Evolutionary conservation across 2,888 invertebrate genomes (phyloP), one percentile per base, ranked within the genome.

Genomic region (Diarsia rubi): DNA sequence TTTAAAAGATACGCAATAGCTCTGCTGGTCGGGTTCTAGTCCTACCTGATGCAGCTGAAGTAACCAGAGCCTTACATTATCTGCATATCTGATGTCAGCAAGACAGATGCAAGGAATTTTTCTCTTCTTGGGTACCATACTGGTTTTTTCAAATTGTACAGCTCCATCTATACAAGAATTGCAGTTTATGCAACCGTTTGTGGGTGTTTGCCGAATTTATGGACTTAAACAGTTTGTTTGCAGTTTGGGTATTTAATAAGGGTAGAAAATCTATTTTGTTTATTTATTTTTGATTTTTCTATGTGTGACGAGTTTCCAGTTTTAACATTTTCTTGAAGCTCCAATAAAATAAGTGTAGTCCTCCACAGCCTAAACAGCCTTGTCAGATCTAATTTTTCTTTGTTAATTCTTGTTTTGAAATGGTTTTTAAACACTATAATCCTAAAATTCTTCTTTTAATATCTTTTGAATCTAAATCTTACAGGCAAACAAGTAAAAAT

Each of bases 401-500:
- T 24, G 5, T 21, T 9, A n/a, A 42, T 11, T 14, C 45, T 37
- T 27, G 3, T 45, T 49, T 37, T 52, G 19, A 11, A 52, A 24
- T 47, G 54, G 12, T 59, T 57, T 63, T 47, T n/a, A n/a, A 49
- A 27, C 37, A 54, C 24, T 21, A 9, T 12, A 24, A 47, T 16
- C 1, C 3, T 27, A 27, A 8, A 27, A 57, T 2, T 52, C 0
- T 11, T 14, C 1, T 27, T 74, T 47, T 63, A 0, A 59, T 57
- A 3, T 31, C 0, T 49, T 21, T 64, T 12, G 63, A 49, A 42
- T 19, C n/a, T 19, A 21, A 44, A 0, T 65, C 44, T 84, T 85
- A 2, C 83, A 97, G 97, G 98, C n/a, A 98, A 98, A 94, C 97
- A 98, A 92, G 97, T 98, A 1, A 98, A 98, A 91, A 95, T 98